Percentiles rank a stretch among this genome's conserved stretches.
Evolutionary conservation across 2,113 vertebrate genomes (phyloP).

Genomic region (Caranx melampygus): DNA sequence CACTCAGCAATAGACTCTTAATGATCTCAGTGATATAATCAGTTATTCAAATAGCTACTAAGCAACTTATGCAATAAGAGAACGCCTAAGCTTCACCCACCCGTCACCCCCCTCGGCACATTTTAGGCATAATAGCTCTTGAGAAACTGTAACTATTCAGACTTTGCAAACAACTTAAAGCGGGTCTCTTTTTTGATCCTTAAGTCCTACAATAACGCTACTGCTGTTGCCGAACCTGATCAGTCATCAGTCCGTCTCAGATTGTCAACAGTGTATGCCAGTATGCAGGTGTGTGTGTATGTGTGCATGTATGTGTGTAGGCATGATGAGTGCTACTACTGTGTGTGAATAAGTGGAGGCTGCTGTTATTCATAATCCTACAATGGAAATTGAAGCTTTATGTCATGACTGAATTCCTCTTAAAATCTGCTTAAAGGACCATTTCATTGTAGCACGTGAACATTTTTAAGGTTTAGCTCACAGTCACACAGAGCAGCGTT

Average conservation of each 20-base stretch:
- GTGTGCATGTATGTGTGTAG: conserved; percentile 18
- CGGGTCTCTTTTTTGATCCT: conserved; percentile 6
- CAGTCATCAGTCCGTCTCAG: conserved; percentile 16
- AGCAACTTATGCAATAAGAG: conserved; percentile 52
- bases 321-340: neutral
- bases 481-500: neutral
- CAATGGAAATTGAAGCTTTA: neutral
- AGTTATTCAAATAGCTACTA: conserved; percentile 39
- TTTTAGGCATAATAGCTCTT: conserved; percentile 26
- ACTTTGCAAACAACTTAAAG: conserved; percentile 11
- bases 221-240: neutral
- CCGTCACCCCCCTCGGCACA: neutral
- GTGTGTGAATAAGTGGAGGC: neutral
- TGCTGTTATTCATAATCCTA: conserved; percentile 8
- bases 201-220: conserved; percentile 4
- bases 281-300: conserved; percentile 5
- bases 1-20: neutral
- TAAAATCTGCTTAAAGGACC: conserved; percentile 24
- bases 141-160: conserved; percentile 51
- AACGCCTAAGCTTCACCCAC: conserved; percentile 25
- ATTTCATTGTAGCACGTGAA: conserved; percentile 10
- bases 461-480: conserved; percentile 39
- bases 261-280: conserved; percentile 8
- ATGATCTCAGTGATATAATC: conserved; percentile 44
- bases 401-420: conserved; percentile 30